A percentile compares a stretch with the other conserved stretches of the same genome.
Conservation (phyloP, 2,888 invertebrate species). For the Aspidiotus destructor region DNA sequence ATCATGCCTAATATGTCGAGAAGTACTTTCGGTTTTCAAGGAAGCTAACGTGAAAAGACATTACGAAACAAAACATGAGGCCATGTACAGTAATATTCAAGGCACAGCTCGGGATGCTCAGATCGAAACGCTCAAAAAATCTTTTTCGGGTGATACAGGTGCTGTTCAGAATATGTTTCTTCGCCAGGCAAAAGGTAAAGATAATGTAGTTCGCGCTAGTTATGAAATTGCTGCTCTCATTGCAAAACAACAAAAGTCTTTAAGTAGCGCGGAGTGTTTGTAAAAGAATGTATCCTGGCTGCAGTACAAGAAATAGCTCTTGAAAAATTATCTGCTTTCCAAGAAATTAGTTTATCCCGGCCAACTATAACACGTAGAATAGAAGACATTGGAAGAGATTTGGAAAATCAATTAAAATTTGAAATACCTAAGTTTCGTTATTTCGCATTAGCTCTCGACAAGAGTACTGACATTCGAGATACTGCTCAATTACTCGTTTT, state of each 20-base stretch:
- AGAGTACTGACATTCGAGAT: slow-evolving; percentile 20
- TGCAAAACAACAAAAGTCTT: slow-evolving; percentile 15
- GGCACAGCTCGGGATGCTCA: not conserved
- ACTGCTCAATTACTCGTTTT: slow-evolving; percentile 18
- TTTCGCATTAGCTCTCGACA: slow-evolving; percentile 19
- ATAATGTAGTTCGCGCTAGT: slow-evolving; percentile 9
- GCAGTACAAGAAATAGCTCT: slow-evolving; percentile 13
- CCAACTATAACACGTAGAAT: slow-evolving; percentile 14
- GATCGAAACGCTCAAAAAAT: slow-evolving; percentile 17
- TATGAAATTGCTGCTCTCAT: slow-evolving; percentile 16
- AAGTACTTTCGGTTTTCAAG: slow-evolving; percentile 35
- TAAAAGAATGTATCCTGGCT: slow-evolving; percentile 26
- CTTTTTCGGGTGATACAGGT: not conserved
- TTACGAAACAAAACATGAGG: slow-evolving; percentile 36
- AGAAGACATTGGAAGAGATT: slow-evolving; percentile 24
- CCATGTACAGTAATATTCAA: not conserved
- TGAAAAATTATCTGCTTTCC: slow-evolving; percentile 13
- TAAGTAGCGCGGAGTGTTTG: slow-evolving; percentile 13
- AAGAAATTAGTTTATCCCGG: slow-evolving; percentile 13
- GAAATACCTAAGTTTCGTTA: slow-evolving; percentile 14
- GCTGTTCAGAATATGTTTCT: slow-evolving; percentile 13
- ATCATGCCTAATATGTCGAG: slow-evolving; percentile 35
- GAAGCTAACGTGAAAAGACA: slow-evolving; percentile 36
- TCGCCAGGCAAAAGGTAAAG: slow-evolving; percentile 13
- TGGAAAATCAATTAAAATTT: slow-evolving; percentile 9